Evolutionary conservation across 2,888 invertebrate genomes (phyloP).

Genomic region (Himalopsyche kuldschensis): DNA sequence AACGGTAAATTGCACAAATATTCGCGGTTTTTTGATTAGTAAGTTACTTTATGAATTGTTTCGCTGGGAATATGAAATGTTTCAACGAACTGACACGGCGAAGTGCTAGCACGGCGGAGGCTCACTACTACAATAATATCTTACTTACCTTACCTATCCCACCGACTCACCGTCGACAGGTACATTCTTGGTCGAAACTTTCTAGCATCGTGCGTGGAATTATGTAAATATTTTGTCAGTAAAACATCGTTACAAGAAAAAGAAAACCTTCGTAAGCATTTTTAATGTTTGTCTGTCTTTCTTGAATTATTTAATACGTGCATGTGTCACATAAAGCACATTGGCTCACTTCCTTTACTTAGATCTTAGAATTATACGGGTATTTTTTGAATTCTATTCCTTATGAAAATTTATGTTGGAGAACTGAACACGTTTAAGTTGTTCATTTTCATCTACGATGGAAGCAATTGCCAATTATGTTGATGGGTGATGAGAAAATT

Average conservation of each 20-base stretch:
- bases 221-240: neutral
- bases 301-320: neutral
- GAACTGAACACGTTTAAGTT: no score
- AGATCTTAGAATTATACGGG: no score
- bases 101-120: neutral
- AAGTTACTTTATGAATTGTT: neutral
- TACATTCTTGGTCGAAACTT: conserved; percentile 13
- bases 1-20: neutral
- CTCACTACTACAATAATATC: neutral
- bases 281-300: neutral
- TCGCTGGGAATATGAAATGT: neutral
- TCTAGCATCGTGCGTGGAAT: conserved; percentile 14
- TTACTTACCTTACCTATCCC: neutral
- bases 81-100: neutral
- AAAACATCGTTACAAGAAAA: neutral
- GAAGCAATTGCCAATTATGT: no score
- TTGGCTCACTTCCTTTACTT: no score
- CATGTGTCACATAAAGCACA: no score
- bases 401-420: no score
- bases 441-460: no score
- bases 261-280: neutral
- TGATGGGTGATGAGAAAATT: no score
- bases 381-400: no score
- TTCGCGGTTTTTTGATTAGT: neutral
- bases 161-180: conserved; percentile 7